Evolutionary conservation across 2,113 vertebrate genomes (phyloP).

Genomic region (Ptilonorhynchus violaceus): DNA sequence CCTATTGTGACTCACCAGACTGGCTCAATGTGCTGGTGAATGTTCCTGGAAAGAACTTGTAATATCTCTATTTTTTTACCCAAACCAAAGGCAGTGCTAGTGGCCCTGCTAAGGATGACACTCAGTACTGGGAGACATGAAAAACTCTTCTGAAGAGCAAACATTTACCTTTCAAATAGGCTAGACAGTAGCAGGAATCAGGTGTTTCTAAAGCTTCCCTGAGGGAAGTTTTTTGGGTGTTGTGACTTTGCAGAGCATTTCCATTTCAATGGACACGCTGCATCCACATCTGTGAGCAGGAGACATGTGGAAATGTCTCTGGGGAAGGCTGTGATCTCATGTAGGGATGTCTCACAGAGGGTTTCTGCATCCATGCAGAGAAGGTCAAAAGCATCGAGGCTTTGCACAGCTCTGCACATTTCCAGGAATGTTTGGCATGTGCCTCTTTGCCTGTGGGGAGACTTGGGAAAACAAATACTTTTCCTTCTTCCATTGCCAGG

Average conservation of each 20-base stretch:
- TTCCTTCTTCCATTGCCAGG: not conserved
- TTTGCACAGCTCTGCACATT: not conserved
- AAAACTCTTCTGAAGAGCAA: not conserved
- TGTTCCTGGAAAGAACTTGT: not conserved
- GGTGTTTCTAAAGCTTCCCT: not conserved
- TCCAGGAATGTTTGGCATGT: not conserved
- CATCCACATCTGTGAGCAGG: not conserved
- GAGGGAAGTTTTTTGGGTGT: not conserved
- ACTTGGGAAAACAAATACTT: not conserved
- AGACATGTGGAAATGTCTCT: not conserved
- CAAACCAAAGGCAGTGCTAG: not conserved
- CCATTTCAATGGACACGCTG: not conserved
- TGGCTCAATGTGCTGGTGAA: not conserved
- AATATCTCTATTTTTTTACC: not conserved
- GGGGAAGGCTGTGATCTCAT: not conserved
- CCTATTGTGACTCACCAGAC: not conserved
- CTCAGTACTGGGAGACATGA: not conserved
- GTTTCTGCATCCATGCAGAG: not conserved
- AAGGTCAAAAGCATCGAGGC: not conserved
- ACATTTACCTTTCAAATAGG: not conserved
- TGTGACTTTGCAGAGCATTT: not conserved
- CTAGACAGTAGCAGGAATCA: not conserved
- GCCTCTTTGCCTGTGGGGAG: not conserved
- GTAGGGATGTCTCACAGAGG: not conserved
- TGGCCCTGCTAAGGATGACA: not conserved